Percentiles rank a stretch among this genome's conserved stretches.
phyloP scores from a whole-genome alignment of 2,797 vertebrate genomes.

The Sebastes ruberrimus region DNA sequence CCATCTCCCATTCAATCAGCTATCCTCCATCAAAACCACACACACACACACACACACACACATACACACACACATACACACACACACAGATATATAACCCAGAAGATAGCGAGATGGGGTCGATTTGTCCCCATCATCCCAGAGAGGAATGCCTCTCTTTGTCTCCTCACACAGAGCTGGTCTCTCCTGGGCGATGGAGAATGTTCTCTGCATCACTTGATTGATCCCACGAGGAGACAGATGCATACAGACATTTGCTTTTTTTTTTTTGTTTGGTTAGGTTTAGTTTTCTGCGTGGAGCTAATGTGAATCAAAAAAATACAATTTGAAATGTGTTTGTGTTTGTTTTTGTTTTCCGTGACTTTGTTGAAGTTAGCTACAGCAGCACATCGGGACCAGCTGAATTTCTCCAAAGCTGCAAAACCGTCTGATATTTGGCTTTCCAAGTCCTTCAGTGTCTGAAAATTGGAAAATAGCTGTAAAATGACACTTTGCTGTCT shows the following conservation, averaged over 20 bases:
- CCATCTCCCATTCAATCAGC: slow-evolving; percentile 27
- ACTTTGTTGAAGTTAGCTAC: slow-evolving; percentile 26
- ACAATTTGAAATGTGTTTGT: slow-evolving; percentile 15
- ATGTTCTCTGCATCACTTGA: slow-evolving; percentile 45
- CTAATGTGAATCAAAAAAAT: slow-evolving; percentile 30
- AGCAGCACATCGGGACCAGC: slow-evolving; percentile 59
- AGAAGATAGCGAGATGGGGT: slow-evolving; percentile 27
- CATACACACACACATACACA: slow-evolving; percentile 12
- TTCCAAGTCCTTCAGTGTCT: neutral
- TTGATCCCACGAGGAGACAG: slow-evolving; percentile 37
- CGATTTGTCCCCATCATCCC: slow-evolving; percentile 28
- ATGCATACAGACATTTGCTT: slow-evolving; percentile 33
- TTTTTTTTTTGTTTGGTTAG: slow-evolving; percentile 52
- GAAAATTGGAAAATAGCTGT: too few species aligned
- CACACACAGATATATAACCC: slow-evolving; percentile 1
- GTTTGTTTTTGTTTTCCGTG: slow-evolving; percentile 22
- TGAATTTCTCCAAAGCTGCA: slow-evolving; percentile 27
- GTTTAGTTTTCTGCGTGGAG: slow-evolving; percentile 39
- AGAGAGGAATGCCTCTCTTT: slow-evolving; percentile 48
- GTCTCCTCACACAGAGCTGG: slow-evolving; percentile 71
- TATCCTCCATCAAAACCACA: slow-evolving; percentile 21
- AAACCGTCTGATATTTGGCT: neutral
- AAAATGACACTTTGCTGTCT: neutral
- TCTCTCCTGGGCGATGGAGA: slow-evolving; percentile 62
- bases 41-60: slow-evolving; percentile 21